Evolutionary conservation across 92 coral and sea anemone genomes (phyloP), one percentile per base, ranked within the genome.

Genomic region (Porites evermanni): DNA sequence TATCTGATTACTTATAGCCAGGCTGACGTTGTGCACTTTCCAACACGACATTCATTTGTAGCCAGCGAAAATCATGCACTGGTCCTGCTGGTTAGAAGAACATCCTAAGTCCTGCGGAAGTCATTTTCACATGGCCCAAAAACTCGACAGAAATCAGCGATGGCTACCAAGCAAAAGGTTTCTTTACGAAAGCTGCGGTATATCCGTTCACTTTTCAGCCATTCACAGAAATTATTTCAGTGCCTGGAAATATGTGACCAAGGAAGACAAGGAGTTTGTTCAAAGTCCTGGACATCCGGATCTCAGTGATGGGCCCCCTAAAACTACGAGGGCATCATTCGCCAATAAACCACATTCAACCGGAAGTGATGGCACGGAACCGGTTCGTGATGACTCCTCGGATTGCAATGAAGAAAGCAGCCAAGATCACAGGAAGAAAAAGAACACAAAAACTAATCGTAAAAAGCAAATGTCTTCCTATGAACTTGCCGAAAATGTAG

Each of bases 161-260:
- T 69, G 78, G 86, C 8, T 81, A 64, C 4, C 21, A 18, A 10
- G 53, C 26, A 81, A 52, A 54, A n/a, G 20, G 19, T 81, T 68
- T 71, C 53, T 76, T 9, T n/a, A 17, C 66, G 26, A 52, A n/a
- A 47, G 56, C 24, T 60, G 56, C 47, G 75, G 91, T 2, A 91
- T 87, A 1, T 13, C 84, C 19, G 88, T 87, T 44, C 44, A 91
- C 68, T 91, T 75, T 83, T 91, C 94, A 26, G 77, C 26, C 53
- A 51, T 38, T 1, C 94, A 91, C 58, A 67, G 77, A 52, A 81
- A 86, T 64, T 90, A 86, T 72, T 86, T 86, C 85, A 90, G 88
- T 52, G 93, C 91, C 4, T 90, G 90, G 93, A 52, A 60, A 23
- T 81, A 90, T 68, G 91, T 86, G n/a, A 87, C 85, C 16, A 90